Conservation (phyloP, 2,113 vertebrate genomes). For the Misgurnus mizolepis region DNA sequence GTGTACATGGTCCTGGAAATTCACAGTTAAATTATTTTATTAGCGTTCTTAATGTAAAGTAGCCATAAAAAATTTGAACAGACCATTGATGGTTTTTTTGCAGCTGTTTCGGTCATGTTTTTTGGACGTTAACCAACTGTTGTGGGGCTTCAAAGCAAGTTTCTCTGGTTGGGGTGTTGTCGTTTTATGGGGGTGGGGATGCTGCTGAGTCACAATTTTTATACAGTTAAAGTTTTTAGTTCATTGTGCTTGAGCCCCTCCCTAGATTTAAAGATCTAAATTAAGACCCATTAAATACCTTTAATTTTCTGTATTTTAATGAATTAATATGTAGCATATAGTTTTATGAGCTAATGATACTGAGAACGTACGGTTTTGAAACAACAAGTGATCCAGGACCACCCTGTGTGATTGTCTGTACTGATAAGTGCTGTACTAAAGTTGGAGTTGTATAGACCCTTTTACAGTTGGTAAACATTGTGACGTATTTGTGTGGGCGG, state of each 20-base stretch:
- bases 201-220: not conserved
- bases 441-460: too few relatives aligned
- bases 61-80: not conserved
- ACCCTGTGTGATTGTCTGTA: conserved; percentile 49
- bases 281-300: too few relatives aligned
- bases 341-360: not conserved
- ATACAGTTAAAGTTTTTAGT: not conserved
- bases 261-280: not conserved
- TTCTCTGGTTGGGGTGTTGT: conserved; percentile 25
- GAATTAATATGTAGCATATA: not conserved
- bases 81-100: not conserved
- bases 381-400: conserved; percentile 63
- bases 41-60: not conserved
- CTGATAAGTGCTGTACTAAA: conserved; percentile 50
- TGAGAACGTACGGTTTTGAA: not conserved
- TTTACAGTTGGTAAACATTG: too few relatives aligned
- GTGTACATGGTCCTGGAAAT: conserved; percentile 63
- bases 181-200: conserved; percentile 7
- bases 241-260: conserved; percentile 6
- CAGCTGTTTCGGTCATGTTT: conserved; percentile 35
- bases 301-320: not conserved
- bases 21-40: not conserved
- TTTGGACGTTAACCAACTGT: conserved; percentile 25
- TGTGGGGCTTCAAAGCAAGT: conserved; percentile 18
- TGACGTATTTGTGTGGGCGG: too few relatives aligned